Base-by-base conservation (phyloP, 2,113 vertebrate genomes). In the Megalops atlanticus region DNA sequence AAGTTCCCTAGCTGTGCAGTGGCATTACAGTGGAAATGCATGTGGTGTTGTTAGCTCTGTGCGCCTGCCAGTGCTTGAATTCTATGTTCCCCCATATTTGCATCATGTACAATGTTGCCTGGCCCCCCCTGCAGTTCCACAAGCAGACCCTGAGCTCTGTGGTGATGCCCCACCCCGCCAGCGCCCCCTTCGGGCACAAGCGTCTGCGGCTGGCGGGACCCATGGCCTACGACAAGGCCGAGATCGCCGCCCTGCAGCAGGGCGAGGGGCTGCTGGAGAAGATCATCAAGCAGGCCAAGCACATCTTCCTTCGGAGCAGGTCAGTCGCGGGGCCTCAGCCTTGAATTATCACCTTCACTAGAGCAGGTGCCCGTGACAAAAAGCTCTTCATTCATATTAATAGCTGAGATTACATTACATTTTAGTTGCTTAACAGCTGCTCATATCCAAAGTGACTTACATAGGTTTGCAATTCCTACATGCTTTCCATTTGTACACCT, bases 231-330 rank as follows among this genome's bases (percentile, higher is more conserved):
- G 96, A 98, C 87, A 99, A 99, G 89, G 93, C 96, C 2, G 96
- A 98, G 38, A 97, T 99, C 82, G 91, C 84, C 84, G 91, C 91
- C 52, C 82, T 97, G 84, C 97, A 99, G 86, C 95, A 97, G 0
- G 96, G 83, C 4, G 97, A 99, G 87, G 98, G 98, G 4, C 96
- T 99, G 68, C 92, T 99, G 89, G 98, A 99, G 90, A 99, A 99
- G 89, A 98, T 99, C 87, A 97, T 99, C 90, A 98, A 98, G 86
- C 98, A 99, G 88, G 98, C 97, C 84, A 99, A 99, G 68, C 98
- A 99, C 88, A 97, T 99, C 80, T 99, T 98, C 87, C 92, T 99
- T 76, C 95, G 98, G 18, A 95, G 96, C 92, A 96, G 98, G 98
- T 94, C 79, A 38, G 70, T 27, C 6, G 7, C 35, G 58, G 3